Evolutionary conservation across 2,888 invertebrate species (phyloP).

Genomic region (Trissolcus japonicus): DNA sequence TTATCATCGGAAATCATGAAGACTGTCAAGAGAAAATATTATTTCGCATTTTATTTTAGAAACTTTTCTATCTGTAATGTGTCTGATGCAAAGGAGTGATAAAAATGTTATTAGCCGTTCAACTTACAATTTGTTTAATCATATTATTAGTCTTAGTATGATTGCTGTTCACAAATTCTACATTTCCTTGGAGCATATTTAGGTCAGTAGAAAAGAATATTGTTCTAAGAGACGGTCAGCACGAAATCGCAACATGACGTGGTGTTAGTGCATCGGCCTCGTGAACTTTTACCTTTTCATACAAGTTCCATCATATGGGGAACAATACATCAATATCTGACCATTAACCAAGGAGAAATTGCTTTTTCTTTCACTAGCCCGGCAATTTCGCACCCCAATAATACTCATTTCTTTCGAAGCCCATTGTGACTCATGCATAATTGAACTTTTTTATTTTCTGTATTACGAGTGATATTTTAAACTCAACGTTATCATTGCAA

Average conservation of each 20-base stretch:
- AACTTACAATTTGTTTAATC: constrained; percentile 30
- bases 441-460: not conserved
- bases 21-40: no score
- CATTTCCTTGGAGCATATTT: constrained; percentile 41
- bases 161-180: constrained; percentile 26
- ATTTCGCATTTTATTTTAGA: no score
- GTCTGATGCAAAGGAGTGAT: constrained; percentile 22
- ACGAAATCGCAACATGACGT: constrained; percentile 52
- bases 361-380: constrained; percentile 8
- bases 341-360: constrained; percentile 42
- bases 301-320: constrained; percentile 51
- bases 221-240: constrained; percentile 52
- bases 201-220: constrained; percentile 53
- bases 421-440: not conserved
- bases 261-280: constrained; percentile 53
- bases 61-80: no score
- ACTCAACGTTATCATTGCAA: not conserved
- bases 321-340: constrained; percentile 38
- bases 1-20: no score
- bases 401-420: not conserved
- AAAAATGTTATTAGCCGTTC: constrained; percentile 21
- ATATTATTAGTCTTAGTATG: constrained; percentile 20
- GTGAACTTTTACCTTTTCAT: constrained; percentile 58
- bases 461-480: not conserved
- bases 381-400: not conserved